Evolutionary conservation across 1,140 invertebrate species (phyloP), one percentile per base, ranked within the genome.

Genomic region (Doryteuthis pealeii): DNA sequence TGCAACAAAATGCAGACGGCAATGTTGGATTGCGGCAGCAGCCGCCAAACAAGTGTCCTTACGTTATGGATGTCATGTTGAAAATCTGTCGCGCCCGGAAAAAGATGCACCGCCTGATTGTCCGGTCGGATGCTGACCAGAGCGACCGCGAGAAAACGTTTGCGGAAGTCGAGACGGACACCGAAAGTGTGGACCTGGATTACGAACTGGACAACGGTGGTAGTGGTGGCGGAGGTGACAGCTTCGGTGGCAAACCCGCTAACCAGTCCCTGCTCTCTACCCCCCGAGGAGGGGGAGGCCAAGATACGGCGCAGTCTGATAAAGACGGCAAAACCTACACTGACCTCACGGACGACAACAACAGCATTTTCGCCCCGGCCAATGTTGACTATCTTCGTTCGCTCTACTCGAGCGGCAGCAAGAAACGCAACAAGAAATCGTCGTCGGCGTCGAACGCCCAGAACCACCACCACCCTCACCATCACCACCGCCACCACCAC

Each of bases 181-280:
- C 54, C 18, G 54, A 62, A 28, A 62, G 54, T 18, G 54, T 62
- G 54, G 54, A 62, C 26, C 54, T 62, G 26, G 54, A 62, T 28
- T 62, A 62, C 54, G 54, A 62, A 22, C 26, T 62, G 32, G 30
- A 68, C 32, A 68, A 68, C 28, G 32, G 66, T 68, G 32, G 66
- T 32, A 33, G 32, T 32, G 66, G 32, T 32, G 28, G 66, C 66
- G 28, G 32, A 22, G 28, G 66, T 18, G 32, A 68, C n/a, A 33
- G 66, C 31, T 18, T 18, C 66, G 30, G 32, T 30, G 18, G 66
- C 5, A 68, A 68, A 26, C 6, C 30, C 26, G 10, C 32, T 26
- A 22, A 68, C 30, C 28, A 30, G 66, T 62, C 54, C 5, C 54
- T 62, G 54, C 18, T 28, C 54, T 22, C 54, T 6, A 5, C 54